Evolutionary conservation across 2,888 invertebrate species (phyloP).

Genomic region (Congeria kusceri): DNA sequence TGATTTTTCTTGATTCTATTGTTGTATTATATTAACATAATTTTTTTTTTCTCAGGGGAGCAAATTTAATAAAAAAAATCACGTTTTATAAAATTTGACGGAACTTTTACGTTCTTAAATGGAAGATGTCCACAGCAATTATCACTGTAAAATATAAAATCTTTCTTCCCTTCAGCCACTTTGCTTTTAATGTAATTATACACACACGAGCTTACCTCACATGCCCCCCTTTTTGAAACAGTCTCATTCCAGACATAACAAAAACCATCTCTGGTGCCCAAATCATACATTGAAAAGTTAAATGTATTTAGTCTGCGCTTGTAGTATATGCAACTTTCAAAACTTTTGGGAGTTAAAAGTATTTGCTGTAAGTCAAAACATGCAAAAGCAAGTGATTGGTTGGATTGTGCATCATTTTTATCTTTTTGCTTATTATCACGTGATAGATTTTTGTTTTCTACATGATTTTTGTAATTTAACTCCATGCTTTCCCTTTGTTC

Average conservation of each 20-base stretch:
- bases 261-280: conserved; percentile 11
- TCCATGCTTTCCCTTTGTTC: not conserved
- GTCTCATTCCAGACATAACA: conserved; percentile 21
- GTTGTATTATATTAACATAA: no score
- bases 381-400: not conserved
- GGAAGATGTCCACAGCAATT: conserved; percentile 6
- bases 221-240: conserved; percentile 20
- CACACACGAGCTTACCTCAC: conserved; percentile 16
- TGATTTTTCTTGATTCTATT: no score
- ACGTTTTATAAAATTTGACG: no score
- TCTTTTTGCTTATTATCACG: conserved; percentile 22
- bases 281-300: conserved; percentile 23
- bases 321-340: conserved; percentile 32
- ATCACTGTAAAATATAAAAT: conserved; percentile 18
- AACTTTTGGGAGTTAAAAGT: conserved; percentile 4
- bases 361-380: conserved; percentile 20
- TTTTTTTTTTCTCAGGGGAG: no score
- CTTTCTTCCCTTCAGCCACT: conserved; percentile 7
- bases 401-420: conserved; percentile 13
- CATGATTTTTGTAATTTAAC: conserved; percentile 17
- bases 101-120: no score
- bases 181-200: conserved; percentile 5
- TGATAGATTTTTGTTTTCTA: conserved; percentile 23
- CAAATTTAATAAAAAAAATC: no score
- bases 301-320: conserved; percentile 24